Percentiles rank a stretch among this genome's conserved stretches.
These are phyloP conservation scores for Agapetus fuscipes DNA, from an alignment of 2,888 invertebrate genomes.

Conservation along the genomic window DNA sequence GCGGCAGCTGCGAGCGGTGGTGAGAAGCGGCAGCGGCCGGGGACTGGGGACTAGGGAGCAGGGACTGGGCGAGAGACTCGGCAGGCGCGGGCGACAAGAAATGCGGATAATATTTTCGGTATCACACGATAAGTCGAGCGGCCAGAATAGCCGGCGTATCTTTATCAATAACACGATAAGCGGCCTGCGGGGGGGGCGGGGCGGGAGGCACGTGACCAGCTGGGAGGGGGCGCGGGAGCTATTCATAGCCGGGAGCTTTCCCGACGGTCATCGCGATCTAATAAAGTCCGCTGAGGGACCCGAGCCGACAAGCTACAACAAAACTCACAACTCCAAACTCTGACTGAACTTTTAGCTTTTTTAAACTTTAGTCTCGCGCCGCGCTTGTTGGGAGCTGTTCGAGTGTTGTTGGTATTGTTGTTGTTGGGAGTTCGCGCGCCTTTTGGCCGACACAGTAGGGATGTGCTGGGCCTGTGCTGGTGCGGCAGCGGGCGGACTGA, in stretches of 20 bases:
- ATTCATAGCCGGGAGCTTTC: slow-evolving; percentile 18
- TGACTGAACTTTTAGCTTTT: too few relatives aligned
- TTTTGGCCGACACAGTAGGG: too few relatives aligned
- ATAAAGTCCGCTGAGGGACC: slow-evolving; percentile 13
- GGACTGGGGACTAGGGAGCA: neutral
- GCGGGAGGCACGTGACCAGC: slow-evolving; percentile 4
- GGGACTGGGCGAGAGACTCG: neutral
- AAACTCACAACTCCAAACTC: too few relatives aligned
- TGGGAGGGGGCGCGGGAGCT: slow-evolving; percentile 5
- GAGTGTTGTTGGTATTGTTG: too few relatives aligned
- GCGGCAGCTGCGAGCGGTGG: neutral
- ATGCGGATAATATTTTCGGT: slow-evolving; percentile 4
- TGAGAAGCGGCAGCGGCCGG: too few relatives aligned
- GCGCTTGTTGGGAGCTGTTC: too few relatives aligned
- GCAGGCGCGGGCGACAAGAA: slow-evolving; percentile 1
- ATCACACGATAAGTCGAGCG: slow-evolving; percentile 3
- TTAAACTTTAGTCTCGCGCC: too few relatives aligned
- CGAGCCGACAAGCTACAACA: too few relatives aligned
- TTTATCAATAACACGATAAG: slow-evolving; percentile 6
- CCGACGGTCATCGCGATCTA: slow-evolving; percentile 13
- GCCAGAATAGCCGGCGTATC: slow-evolving; percentile 3
- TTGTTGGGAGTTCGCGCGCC: too few relatives aligned
- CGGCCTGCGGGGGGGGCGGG: slow-evolving; percentile 1
- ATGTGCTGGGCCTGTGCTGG: too few relatives aligned
- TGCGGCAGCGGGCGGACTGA: too few relatives aligned